phyloP scores from a whole-genome alignment of 2,113 vertebrate species.

The Bujurquina vittata region DNA sequence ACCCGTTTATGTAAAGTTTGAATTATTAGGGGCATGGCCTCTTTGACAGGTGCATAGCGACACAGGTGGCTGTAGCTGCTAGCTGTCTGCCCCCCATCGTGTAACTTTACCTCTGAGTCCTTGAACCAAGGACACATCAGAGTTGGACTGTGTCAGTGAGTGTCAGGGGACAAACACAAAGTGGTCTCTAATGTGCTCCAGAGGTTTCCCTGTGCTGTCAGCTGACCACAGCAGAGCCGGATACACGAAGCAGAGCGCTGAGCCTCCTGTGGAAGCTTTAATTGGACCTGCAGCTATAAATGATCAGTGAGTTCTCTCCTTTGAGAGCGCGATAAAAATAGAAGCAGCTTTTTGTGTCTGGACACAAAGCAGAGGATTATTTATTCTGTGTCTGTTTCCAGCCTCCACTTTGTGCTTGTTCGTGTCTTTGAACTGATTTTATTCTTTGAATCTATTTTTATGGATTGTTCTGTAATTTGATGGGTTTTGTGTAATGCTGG shows the following conservation, averaged over 20 bases:
- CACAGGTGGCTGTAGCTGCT: not conserved
- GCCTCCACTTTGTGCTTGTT: not conserved
- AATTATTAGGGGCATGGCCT: not conserved
- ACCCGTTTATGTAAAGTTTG: not conserved
- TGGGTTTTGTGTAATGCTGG: not conserved
- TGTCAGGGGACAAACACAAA: not conserved
- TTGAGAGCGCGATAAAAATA: not conserved
- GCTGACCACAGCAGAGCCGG: not conserved
- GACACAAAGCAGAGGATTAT: slow-evolving; percentile 9
- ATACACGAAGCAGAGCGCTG: not conserved
- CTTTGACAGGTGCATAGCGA: not conserved
- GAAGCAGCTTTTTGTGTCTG: slow-evolving; percentile 13
- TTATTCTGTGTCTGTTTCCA: slow-evolving; percentile 7
- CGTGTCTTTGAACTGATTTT: not conserved
- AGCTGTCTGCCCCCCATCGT: not conserved
- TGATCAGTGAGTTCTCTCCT: slow-evolving; percentile 11
- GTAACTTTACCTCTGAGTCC: not conserved
- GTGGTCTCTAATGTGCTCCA: slow-evolving; percentile 2
- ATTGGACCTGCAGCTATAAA: slow-evolving; percentile 13
- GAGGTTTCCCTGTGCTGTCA: not conserved
- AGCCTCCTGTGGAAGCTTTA: slow-evolving; percentile 5
- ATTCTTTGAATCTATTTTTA: slow-evolving; percentile 4
- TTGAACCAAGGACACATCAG: slow-evolving; percentile 6
- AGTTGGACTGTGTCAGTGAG: not conserved
- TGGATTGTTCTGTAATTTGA: not conserved